Evolutionary conservation across 2,797 vertebrate genomes (phyloP).

Genomic region (Pseudomugil gertrudae): DNA sequence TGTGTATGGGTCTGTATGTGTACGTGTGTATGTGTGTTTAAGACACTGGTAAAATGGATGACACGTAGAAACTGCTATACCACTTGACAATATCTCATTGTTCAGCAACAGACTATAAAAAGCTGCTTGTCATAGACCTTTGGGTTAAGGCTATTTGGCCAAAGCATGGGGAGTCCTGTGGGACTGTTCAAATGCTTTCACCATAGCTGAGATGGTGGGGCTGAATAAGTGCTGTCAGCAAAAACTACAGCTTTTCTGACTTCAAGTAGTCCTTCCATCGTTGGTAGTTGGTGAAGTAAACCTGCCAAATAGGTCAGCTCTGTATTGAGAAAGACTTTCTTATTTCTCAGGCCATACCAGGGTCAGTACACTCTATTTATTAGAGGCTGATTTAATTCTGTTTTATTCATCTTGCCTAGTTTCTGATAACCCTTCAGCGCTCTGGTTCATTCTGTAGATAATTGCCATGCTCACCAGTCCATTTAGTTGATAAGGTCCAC

Average conservation of each 20-base stretch:
- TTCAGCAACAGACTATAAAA: neutral
- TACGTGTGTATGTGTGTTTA: too few relatives aligned
- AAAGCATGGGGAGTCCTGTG: neutral
- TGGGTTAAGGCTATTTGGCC: conserved; percentile 1
- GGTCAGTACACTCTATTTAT: neutral
- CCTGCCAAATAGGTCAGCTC: neutral
- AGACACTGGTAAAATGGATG: too few relatives aligned
- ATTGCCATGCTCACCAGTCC: conserved; percentile 29
- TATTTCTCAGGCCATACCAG: neutral
- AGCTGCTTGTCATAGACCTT: neutral
- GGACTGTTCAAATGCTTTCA: neutral
- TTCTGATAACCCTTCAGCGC: conserved; percentile 26
- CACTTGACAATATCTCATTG: neutral
- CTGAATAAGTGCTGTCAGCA: conserved; percentile 4
- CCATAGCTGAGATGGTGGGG: neutral
- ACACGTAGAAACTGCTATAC: neutral
- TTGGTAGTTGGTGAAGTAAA: conserved; percentile 3
- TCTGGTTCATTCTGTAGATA: conserved; percentile 36
- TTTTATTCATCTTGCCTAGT: conserved; percentile 15
- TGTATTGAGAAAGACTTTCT: neutral
- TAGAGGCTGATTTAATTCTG: conserved; percentile 16
- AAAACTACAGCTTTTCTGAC: neutral
- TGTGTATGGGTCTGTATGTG: too few relatives aligned
- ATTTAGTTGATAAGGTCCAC: conserved; percentile 33
- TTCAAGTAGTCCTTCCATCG: conserved; percentile 3